Evolutionary conservation across 2,113 vertebrate species (phyloP).

Genomic region (Bombycilla garrulus): DNA sequence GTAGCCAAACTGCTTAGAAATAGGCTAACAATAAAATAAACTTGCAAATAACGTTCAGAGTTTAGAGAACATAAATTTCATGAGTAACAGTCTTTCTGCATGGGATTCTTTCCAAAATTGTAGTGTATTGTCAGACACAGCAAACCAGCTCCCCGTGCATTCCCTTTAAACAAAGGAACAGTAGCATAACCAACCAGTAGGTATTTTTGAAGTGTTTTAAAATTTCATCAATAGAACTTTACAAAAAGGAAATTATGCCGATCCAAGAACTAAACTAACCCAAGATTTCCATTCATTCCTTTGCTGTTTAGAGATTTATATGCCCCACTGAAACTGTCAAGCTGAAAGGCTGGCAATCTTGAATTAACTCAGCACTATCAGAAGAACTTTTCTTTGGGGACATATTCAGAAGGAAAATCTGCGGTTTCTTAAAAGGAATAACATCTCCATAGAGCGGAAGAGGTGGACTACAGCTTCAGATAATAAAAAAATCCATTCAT

Average conservation of each 20-base stretch:
- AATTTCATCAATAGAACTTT: not conserved
- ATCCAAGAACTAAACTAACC: slow-evolving; percentile 16
- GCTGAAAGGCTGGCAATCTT: slow-evolving; percentile 24
- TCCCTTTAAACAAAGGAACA: not conserved
- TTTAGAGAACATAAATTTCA: slow-evolving; percentile 25
- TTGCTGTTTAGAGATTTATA: slow-evolving; percentile 18
- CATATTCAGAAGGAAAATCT: not conserved
- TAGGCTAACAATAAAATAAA: slow-evolving; percentile 3
- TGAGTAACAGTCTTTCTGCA: not conserved
- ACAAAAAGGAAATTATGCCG: not conserved
- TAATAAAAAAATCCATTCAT: not conserved
- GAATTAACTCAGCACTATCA: slow-evolving; percentile 31
- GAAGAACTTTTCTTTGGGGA: slow-evolving; percentile 43
- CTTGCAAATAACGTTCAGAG: not conserved
- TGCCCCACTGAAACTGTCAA: slow-evolving; percentile 35
- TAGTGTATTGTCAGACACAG: not conserved
- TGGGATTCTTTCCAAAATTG: not conserved
- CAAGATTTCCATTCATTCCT: not conserved
- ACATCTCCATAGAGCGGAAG: not conserved
- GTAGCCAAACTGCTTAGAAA: not conserved
- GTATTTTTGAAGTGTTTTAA: not conserved
- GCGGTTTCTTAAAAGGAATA: not conserved
- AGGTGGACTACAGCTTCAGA: not conserved
- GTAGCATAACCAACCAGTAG: not conserved
- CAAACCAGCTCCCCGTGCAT: not conserved